Base-by-base conservation (phyloP, 2,888 invertebrate genomes). In the Thereva unica region DNA sequence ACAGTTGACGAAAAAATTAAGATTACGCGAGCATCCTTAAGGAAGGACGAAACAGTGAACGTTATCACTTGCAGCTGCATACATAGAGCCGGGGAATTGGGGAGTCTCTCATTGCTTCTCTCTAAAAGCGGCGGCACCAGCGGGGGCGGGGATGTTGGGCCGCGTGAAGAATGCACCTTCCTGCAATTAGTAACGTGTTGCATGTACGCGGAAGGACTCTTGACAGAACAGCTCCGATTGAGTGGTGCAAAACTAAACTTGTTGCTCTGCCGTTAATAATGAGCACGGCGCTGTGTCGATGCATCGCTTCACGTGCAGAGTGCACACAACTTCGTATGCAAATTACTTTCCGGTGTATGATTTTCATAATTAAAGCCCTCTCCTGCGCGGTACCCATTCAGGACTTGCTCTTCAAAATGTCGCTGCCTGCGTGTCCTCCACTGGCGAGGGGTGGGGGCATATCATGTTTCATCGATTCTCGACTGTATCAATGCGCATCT, bases 381-480 rank as follows among this genome's bases (percentile, higher is more conserved):
- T 23, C 23, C 23, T 23, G 23, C 23, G 2, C 23, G 23, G 23
- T 23, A 23, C 23, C 1, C 23, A 23, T 23, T 1, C 23, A 23
- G 23, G 23, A 23, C 23, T 23, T 23, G 23, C 23, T 2, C 23
- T 23, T 23, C 23, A 23, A 41, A 50, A 34, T 47, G 50, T 45
- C 40, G 50, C 40, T 50, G 57, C 57, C 45, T 37, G 10, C 56
- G 47, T n/a, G 37, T 44, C 23, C 49, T 12, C 7, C 10, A 7
- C 10, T 34, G 23, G 23, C 12, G 49, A 2, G 49, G 5, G n/a
- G 37, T 5, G 41, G 4, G 34, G 12, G 41, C 61, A 61, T 41
- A 50, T 61, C 61, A 61, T 50, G 50, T 61, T 23, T 40, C 61
- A 61, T 61, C 61, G 61, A 61, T 50, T 61, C 41, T 50, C 50